These are phyloP conservation scores for Sarotherodon lohbergeri DNA, from an alignment of 2,113 vertebrate species.

Conservation along the genomic window DNA sequence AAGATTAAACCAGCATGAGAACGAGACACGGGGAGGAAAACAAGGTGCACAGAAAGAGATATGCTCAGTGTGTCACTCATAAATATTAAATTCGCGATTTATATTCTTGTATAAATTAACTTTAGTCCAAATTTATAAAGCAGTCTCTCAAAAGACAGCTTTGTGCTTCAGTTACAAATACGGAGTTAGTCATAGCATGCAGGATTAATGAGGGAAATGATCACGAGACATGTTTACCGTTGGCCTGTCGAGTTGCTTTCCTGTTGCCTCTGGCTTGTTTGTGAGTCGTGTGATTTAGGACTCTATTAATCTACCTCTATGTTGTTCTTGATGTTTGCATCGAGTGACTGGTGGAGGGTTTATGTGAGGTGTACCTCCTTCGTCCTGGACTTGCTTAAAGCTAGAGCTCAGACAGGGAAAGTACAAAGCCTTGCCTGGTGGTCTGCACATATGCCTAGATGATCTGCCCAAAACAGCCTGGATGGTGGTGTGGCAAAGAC, in stretches of 20 bases:
- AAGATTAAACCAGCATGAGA: slow-evolving; percentile 36
- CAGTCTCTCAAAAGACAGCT: not conserved
- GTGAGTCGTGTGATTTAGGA: not conserved
- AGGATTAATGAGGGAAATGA: slow-evolving; percentile 4
- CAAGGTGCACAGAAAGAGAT: not conserved
- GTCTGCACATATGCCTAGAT: slow-evolving; percentile 58
- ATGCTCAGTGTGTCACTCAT: not conserved
- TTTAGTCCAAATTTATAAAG: not conserved
- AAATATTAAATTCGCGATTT: not conserved
- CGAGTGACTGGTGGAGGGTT: not conserved
- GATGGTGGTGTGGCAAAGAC: slow-evolving; percentile 53
- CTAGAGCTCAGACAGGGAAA: slow-evolving; percentile 53
- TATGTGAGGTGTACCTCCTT: slow-evolving; percentile 14
- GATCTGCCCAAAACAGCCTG: slow-evolving; percentile 65
- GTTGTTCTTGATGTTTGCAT: not conserved
- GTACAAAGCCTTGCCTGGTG: slow-evolving; percentile 67
- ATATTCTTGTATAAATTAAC: not conserved
- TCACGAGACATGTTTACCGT: slow-evolving; percentile 6
- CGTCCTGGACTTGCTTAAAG: slow-evolving; percentile 23
- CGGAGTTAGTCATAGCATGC: not conserved
- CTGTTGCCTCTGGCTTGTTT: not conserved
- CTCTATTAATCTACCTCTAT: not conserved
- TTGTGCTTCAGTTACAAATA: not conserved
- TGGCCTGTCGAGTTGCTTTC: not conserved
- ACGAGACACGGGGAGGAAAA: slow-evolving; percentile 1